Conservation (phyloP, 1,140 invertebrate genomes). For the Vanessa tameamea region DNA sequence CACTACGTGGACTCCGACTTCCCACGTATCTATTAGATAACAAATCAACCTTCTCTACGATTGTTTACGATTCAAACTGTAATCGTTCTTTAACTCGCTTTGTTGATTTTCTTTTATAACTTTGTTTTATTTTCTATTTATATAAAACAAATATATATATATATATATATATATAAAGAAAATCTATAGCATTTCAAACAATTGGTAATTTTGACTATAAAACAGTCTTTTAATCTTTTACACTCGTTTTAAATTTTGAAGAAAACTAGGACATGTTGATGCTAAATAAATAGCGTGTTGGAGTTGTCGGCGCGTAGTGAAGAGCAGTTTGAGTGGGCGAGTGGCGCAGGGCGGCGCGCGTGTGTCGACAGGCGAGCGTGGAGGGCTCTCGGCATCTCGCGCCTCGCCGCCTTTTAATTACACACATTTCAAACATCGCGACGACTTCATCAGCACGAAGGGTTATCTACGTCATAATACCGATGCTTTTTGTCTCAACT, state of each 20-base stretch:
- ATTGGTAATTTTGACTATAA: too few relatives aligned
- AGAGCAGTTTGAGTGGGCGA: slow-evolving; percentile 14
- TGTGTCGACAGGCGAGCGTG: not conserved
- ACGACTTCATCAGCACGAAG: slow-evolving; percentile 23
- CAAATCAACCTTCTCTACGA: not conserved
- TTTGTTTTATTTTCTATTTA: not conserved
- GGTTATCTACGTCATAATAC: slow-evolving; percentile 32
- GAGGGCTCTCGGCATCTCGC: slow-evolving; percentile 34
- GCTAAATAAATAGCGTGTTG: slow-evolving; percentile 27
- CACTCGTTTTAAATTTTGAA: not conserved
- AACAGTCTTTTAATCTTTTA: too few relatives aligned
- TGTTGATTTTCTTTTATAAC: not conserved
- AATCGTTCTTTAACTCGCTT: not conserved
- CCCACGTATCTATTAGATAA: slow-evolving; percentile 6
- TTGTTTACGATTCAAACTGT: slow-evolving; percentile 4
- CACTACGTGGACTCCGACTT: slow-evolving; percentile 6
- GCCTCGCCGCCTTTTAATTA: slow-evolving; percentile 43
- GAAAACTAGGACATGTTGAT: slow-evolving; percentile 3
- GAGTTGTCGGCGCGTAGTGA: slow-evolving; percentile 26
- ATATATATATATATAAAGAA: too few relatives aligned
- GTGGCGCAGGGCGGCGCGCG: slow-evolving; percentile 20
- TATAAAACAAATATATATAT: not conserved
- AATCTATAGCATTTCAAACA: too few relatives aligned
- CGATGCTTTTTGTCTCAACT: slow-evolving; percentile 29
- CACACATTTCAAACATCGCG: slow-evolving; percentile 32